phyloP scores from a whole-genome alignment of 2,888 invertebrate genomes.

The Lordiphosa fenestrarum region DNA sequence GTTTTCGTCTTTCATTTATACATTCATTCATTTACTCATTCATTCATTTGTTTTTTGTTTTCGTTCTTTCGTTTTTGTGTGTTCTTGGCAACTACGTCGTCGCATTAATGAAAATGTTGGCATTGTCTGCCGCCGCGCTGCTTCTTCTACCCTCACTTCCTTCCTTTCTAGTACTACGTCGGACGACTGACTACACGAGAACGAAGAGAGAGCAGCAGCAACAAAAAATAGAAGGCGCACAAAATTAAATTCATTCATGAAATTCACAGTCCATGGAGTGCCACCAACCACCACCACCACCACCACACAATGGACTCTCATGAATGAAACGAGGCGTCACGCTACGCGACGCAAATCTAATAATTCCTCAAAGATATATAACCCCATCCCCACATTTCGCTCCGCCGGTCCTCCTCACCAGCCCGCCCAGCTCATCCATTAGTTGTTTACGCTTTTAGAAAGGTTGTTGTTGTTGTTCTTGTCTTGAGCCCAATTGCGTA shows the following conservation, averaged over 20 bases:
- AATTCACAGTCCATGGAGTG: constrained; percentile 48
- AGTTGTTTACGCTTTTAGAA: background rate
- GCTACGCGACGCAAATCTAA: constrained; percentile 13
- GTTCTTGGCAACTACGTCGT: constrained; percentile 67
- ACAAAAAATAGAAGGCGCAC: constrained; percentile 30
- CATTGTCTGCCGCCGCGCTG: constrained; percentile 57
- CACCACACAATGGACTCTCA: constrained; percentile 13
- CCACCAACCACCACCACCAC: constrained; percentile 21
- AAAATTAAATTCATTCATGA: constrained; percentile 73
- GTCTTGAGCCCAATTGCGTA: background rate
- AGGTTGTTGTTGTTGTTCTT: background rate
- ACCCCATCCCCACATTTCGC: too few relatives aligned
- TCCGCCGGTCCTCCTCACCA: too few relatives aligned
- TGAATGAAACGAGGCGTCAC: constrained; percentile 35
- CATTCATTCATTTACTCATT: constrained; percentile 51
- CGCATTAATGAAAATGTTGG: constrained; percentile 75
- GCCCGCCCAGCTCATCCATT: too few relatives aligned
- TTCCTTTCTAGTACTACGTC: constrained; percentile 50
- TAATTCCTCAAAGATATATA: constrained; percentile 14
- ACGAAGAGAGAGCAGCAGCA: constrained; percentile 21
- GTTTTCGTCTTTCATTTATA: constrained; percentile 45
- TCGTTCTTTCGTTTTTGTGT: constrained; percentile 11
- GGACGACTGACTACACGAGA: constrained; percentile 23
- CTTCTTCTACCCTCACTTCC: constrained; percentile 61
- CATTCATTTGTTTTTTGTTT: constrained; percentile 50